Percentiles rank a stretch among this genome's conserved stretches.
These are phyloP conservation scores for Mactra quadrangularis DNA, from an alignment of 1,140 invertebrate genomes.

Conservation along the genomic window DNA sequence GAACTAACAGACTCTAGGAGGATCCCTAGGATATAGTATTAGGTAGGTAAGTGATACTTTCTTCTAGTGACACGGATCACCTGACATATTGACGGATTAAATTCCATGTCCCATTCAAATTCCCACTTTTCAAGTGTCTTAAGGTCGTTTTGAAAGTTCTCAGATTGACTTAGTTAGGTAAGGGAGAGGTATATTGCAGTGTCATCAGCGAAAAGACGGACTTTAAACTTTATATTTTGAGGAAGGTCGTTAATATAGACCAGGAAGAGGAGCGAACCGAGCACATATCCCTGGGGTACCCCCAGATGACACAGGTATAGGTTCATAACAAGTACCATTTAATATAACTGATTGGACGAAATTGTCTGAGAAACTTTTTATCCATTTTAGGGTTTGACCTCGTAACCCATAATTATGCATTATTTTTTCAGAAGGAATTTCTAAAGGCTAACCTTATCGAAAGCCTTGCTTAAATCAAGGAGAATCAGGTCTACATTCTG, in stretches of 20 bases:
- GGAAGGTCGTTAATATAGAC: slow-evolving; percentile 52
- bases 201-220: slow-evolving; percentile 53
- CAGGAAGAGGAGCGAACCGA: slow-evolving; percentile 54
- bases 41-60: slow-evolving; percentile 3
- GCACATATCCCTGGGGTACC: slow-evolving; percentile 44
- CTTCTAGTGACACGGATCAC: slow-evolving; percentile 31
- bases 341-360: not conserved
- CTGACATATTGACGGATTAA: slow-evolving; percentile 46
- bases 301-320: slow-evolving; percentile 4
- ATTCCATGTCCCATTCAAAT: slow-evolving; percentile 54
- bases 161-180: not conserved
- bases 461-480: slow-evolving; percentile 5
- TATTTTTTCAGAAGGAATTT: not conserved
- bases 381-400: slow-evolving; percentile 1
- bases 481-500: slow-evolving; percentile 30
- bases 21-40: slow-evolving; percentile 5
- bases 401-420: not conserved
- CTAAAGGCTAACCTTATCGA: slow-evolving; percentile 16
- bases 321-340: not conserved
- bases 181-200: slow-evolving; percentile 14
- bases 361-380: not conserved
- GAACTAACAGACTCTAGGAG: not conserved
- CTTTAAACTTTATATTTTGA: not conserved
- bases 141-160: slow-evolving; percentile 9
- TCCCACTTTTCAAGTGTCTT: slow-evolving; percentile 14